These are phyloP conservation scores for Coluber constrictor DNA, from an alignment of 2,797 vertebrate species.

Conservation along the genomic window DNA sequence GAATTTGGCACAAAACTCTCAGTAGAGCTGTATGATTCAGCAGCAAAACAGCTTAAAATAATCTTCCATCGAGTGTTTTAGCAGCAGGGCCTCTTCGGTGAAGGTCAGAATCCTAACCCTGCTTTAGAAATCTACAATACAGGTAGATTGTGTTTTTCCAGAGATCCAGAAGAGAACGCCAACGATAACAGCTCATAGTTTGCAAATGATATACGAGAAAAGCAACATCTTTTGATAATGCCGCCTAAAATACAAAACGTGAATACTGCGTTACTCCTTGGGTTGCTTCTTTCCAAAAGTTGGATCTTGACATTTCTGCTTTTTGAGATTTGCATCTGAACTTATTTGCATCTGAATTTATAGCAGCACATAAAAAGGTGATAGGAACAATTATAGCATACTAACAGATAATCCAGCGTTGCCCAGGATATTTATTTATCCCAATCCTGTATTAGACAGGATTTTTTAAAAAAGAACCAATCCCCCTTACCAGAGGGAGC, in stretches of 20 bases:
- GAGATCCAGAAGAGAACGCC: not conserved
- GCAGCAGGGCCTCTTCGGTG: fast-evolving
- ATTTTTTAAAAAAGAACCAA: no score
- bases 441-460: no score
- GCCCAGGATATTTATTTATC: no score
- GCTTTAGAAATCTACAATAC: not conserved
- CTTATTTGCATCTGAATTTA: not conserved
- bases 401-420: no score
- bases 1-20: not conserved
- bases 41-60: conserved; percentile 36
- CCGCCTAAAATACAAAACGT: not conserved
- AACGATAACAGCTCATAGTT: not conserved
- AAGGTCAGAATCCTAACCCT: not conserved
- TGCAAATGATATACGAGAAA: not conserved
- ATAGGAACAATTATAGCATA: not conserved
- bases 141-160: not conserved
- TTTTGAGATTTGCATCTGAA: not conserved
- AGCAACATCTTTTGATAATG: not conserved
- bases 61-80: not conserved
- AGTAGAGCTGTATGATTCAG: not conserved
- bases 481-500: no score
- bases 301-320: not conserved
- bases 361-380: not conserved
- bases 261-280: not conserved
- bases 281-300: not conserved